Conservation (phyloP, 2,888 invertebrate species). For the Aromia moschata region DNA sequence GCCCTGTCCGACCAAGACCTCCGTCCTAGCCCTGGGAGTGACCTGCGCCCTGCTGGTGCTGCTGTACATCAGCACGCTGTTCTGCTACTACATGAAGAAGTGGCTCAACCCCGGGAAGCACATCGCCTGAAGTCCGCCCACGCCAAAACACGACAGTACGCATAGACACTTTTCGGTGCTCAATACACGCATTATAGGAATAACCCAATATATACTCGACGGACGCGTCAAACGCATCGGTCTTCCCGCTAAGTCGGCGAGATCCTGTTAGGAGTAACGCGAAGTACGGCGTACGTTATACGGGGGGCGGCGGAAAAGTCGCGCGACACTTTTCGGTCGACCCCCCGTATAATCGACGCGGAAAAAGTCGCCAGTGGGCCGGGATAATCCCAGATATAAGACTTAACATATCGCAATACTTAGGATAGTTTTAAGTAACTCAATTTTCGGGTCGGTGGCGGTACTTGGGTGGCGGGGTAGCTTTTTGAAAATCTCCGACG, state of each 20-base stretch:
- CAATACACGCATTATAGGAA: conserved; percentile 31
- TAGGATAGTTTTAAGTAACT: conserved; percentile 43
- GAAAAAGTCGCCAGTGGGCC: conserved; percentile 20
- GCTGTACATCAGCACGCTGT: conserved; percentile 89
- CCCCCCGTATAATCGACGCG: conserved; percentile 10
- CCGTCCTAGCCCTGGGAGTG: conserved; percentile 88
- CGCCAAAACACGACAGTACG: conserved; percentile 39
- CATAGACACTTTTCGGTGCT: conserved; percentile 42
- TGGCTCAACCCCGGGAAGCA: conserved; percentile 88
- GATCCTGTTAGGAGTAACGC: conserved; percentile 24
- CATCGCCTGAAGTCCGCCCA: conserved; percentile 67
- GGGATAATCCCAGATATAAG: conserved; percentile 41
- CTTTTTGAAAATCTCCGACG: conserved; percentile 38
- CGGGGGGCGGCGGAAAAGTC: conserved; percentile 26
- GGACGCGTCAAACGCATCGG: conserved; percentile 34
- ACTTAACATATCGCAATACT: conserved; percentile 41
- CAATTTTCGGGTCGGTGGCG: conserved; percentile 57
- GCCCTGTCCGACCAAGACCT: conserved; percentile 91
- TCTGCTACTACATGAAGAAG: conserved; percentile 93
- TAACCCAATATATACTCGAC: conserved; percentile 26
- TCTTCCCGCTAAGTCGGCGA: conserved; percentile 52
- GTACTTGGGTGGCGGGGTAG: conserved; percentile 54
- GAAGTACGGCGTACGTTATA: conserved; percentile 33
- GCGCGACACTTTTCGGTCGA: background rate
- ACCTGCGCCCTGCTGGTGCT: conserved; percentile 90